Conservation (phyloP, 2,888 invertebrate genomes). For the Tolmerus cingulatus region DNA sequence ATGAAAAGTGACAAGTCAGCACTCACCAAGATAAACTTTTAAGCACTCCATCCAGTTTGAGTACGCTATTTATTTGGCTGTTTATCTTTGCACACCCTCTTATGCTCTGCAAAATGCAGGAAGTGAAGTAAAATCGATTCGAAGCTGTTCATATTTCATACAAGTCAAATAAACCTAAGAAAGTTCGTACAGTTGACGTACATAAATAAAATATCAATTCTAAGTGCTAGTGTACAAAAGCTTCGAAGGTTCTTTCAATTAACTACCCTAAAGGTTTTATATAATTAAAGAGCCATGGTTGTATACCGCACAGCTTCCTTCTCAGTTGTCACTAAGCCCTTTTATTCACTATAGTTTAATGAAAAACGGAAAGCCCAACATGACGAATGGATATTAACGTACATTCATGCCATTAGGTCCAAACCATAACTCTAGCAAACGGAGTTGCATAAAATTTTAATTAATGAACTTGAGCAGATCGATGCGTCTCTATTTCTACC, state of each 20-base stretch:
- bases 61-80: background rate
- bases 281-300: background rate
- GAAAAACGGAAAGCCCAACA: no score
- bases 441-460: slow-evolving; percentile 14
- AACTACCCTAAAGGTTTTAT: background rate
- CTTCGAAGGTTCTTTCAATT: background rate
- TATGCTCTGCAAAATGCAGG: background rate
- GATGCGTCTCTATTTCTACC: background rate
- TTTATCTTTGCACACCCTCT: background rate
- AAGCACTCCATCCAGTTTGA: background rate
- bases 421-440: background rate
- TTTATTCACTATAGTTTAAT: background rate
- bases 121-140: background rate
- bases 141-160: background rate
- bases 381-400: background rate
- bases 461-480: slow-evolving; percentile 3
- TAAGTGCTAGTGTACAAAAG: background rate
- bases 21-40: background rate
- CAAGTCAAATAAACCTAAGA: background rate
- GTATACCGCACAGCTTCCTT: background rate
- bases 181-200: background rate
- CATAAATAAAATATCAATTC: background rate
- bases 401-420: background rate
- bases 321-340: background rate
- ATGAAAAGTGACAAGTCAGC: background rate